These are phyloP conservation scores for Tapirus terrestris DNA, from an alignment of 2,113 vertebrate species.

Conservation along the genomic window DNA sequence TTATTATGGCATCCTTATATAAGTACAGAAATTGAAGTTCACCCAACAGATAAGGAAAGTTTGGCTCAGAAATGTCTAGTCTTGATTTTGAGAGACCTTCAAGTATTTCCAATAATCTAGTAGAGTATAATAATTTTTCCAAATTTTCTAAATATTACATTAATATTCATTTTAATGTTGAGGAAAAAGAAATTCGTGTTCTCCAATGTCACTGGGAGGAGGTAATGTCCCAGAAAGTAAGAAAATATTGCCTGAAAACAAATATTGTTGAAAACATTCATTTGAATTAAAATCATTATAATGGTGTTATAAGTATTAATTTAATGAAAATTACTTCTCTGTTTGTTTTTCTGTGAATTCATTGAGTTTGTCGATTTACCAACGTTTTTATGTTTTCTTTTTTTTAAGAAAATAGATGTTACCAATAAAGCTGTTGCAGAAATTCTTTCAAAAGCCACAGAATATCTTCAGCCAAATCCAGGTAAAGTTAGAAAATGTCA, in stretches of 20 bases:
- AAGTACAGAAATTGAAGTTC: neutral
- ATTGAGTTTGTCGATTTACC: neutral
- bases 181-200: neutral
- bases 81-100: neutral
- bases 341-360: neutral
- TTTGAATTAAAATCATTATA: neutral
- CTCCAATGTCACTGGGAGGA: neutral
- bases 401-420: conserved; percentile 95
- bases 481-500: conserved; percentile 84
- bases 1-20: neutral
- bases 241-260: neutral
- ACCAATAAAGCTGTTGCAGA: conserved; percentile 96
- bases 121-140: neutral
- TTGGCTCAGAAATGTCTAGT: neutral
- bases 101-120: neutral
- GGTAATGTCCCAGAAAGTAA: neutral
- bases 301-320: neutral
- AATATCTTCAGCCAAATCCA: conserved; percentile 97
- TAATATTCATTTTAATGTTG: neutral
- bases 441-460: conserved; percentile 94
- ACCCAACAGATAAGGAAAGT: neutral
- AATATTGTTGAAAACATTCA: neutral
- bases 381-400: conserved; percentile 14
- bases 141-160: neutral
- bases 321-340: neutral